Conservation (phyloP, 30 jellyfish, hydroid and myxozoan species). For the Chrysaora quinquecirrha region DNA sequence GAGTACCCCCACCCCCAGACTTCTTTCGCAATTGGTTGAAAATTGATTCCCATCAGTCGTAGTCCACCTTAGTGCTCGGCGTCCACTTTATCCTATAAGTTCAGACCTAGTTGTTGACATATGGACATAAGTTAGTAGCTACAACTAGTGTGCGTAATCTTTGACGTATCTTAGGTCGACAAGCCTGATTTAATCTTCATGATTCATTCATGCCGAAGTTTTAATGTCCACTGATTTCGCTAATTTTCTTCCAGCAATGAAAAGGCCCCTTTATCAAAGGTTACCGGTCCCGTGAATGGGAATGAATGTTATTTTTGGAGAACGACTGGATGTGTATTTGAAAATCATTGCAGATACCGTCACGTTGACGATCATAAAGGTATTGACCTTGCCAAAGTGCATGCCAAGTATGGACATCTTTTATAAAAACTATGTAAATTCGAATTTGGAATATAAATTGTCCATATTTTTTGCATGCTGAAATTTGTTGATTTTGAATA, state of each 20-base stretch:
- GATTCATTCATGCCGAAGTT: too few species aligned
- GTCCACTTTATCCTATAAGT: too few species aligned
- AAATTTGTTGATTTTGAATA: neutral
- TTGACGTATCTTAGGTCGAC: too few species aligned
- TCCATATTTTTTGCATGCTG: neutral
- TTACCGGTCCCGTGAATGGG: slow-evolving; percentile 90
- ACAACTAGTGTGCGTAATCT: too few species aligned
- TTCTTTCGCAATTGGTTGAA: too few species aligned
- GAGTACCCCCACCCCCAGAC: too few species aligned
- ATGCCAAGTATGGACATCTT: slow-evolving; percentile 84
- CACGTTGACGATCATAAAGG: slow-evolving; percentile 89
- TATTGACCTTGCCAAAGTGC: slow-evolving; percentile 86
- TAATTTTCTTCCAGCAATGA: slow-evolving; percentile 27
- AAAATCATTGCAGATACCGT: slow-evolving; percentile 77
- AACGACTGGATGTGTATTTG: slow-evolving; percentile 95
- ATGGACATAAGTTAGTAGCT: too few species aligned
- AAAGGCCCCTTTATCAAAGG: slow-evolving; percentile 55
- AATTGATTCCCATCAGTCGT: too few species aligned
- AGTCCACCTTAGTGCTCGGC: too few species aligned
- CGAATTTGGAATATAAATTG: neutral
- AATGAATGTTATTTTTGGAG: slow-evolving; percentile 97
- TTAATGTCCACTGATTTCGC: too few species aligned
- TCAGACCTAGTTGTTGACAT: too few species aligned
- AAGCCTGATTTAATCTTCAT: too few species aligned
- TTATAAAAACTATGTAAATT: neutral